Evolutionary conservation across 1,140 invertebrate species (phyloP), one percentile per base, ranked within the genome.

Genomic region (Forficula auricularia): DNA sequence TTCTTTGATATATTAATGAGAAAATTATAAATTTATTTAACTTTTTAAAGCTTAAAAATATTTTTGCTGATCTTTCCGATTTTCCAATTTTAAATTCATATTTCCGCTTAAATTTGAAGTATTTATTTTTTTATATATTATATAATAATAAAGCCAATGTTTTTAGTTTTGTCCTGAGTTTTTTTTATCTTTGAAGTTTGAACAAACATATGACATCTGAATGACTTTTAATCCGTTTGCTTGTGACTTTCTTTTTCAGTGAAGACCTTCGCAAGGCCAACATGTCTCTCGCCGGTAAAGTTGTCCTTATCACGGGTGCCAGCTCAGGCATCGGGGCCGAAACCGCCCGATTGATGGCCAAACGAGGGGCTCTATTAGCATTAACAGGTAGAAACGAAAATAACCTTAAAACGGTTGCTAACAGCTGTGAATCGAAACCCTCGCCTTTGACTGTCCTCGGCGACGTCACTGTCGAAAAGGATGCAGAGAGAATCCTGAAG

Each of bases 321-420:
- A 84, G 81, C 58, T 86, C 82, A 22, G 86, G 86, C 2, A 89
- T 91, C 48, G 86, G 85, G 40, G 73, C 75, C 32, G 78, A 74
- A n/a, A 80, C 81, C 14, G 84, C 85, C 1, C 45, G 79, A 33
- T 67, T 78, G 40, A 75, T 91, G 50, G 71, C 84, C 2, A 68
- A 74, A 48, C 57, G 79, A 13, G 79, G 79, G 32, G 84, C 81
- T 1, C 64, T 53, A 31, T 54, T 87, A n/a, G 67, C 65, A 0
- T 48, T 92, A 10, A 77, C 76, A 12, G 87, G 84, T 18, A 68
- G 86, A 22, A 87, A 89, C 59, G 59, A 67, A 38, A 66, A 67
- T 3, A 77, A 74, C 57, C 58, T 85, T 3, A 51, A 70, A 33
- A 70, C 71, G 52, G 68, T 79, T 10, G 70, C 71, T 0, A 57